Evolutionary conservation across 2,797 vertebrate genomes (phyloP), one percentile per base, ranked within the genome.

Genomic region (Danio tinwini): DNA sequence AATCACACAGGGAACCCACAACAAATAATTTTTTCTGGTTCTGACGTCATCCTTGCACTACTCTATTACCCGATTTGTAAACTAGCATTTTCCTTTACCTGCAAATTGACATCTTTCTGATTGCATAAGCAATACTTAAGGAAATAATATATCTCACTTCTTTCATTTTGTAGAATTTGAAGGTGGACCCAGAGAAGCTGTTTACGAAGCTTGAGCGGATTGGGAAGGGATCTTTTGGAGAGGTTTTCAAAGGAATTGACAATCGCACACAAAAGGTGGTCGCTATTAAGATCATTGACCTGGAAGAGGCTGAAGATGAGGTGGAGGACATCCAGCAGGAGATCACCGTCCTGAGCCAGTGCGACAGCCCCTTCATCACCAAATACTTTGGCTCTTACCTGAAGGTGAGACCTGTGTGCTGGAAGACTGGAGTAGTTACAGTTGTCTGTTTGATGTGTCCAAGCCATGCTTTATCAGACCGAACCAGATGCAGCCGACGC

Each of bases 251-350:
- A 94, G 98, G 97, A 92, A 99, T 99, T 85, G 97, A 99, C 94
- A 96, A 95, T 93, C 94, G 93, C 91, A 99, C 95, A 87, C 97
- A 99, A 90, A 97, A 97, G 91, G 96, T 99, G 80, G 95, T 99
- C 85, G 97, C 97, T 86, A 99, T 99, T 92, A 99, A 99, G 94
- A 98, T 96, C 83, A 99, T 99, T 88, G 97, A 99, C 88, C 93
- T 99, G 85, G 98, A 99, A 91, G 97, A 99, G 91, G 98, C 98
- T 0, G 98, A 99, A 90, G 98, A 99, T 87, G 98, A 99, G 89
- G 98, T 99, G 68, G 98, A 99, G 91, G 98, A 99, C 90, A 98
- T 99, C 88, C 97, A 99, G 72, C 97, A 99, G 89, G 98, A 99
- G 91, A 99, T 99, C 88, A 99, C 98, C 7, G 98, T 99, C 82